A percentile compares a stretch with the other conserved stretches of the same genome.
Evolutionary conservation across 2,113 vertebrate genomes (phyloP).

Genomic region (Rattus norvegicus): DNA sequence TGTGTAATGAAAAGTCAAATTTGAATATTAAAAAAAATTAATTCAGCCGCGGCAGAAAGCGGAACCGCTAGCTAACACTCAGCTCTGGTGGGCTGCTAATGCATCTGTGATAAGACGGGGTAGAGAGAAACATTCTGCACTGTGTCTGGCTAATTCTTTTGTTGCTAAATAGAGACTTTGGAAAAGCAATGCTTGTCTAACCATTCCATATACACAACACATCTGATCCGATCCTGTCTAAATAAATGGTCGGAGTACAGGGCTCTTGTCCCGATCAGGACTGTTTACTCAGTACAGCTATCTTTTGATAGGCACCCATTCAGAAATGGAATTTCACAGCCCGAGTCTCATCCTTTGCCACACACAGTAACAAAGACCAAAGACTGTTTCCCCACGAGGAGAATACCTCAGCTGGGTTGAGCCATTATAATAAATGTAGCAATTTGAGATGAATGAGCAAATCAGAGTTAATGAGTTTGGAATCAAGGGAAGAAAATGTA

Average conservation of each 20-base stretch:
- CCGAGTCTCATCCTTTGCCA: background rate
- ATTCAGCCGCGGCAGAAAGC: constrained; percentile 22
- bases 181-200: constrained; percentile 2
- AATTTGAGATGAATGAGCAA: constrained; percentile 66
- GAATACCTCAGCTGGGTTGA: constrained; percentile 47
- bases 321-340: constrained; percentile 27
- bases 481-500: constrained; percentile 14
- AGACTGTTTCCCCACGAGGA: constrained; percentile 19
- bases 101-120: background rate
- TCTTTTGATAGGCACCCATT: background rate
- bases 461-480: constrained; percentile 69
- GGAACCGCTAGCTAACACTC: background rate
- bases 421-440: constrained; percentile 47
- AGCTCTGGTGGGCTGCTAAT: background rate
- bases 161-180: constrained; percentile 61
- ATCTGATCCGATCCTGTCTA: background rate
- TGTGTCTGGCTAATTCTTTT: background rate
- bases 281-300: background rate
- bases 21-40: constrained; percentile 70
- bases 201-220: background rate
- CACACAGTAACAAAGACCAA: constrained; percentile 23
- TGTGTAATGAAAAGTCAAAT: constrained; percentile 75
- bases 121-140: background rate
- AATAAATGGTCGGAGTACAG: background rate
- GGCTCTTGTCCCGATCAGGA: background rate